These are phyloP conservation scores for Anagrus nilaparvatae DNA, from an alignment of 1,140 invertebrate genomes.

Conservation along the genomic window DNA sequence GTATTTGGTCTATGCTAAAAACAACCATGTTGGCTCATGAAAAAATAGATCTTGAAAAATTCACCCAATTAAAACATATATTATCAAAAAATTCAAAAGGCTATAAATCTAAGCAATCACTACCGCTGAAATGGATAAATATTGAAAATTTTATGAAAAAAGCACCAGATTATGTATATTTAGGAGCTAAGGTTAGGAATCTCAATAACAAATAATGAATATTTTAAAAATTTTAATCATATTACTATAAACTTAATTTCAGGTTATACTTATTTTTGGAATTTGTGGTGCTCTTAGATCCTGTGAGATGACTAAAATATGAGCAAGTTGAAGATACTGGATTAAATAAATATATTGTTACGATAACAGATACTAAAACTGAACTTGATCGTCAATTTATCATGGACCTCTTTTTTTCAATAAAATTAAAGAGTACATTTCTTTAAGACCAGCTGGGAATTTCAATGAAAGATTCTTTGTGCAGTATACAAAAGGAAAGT, in stretches of 20 bases:
- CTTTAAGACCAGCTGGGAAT: neutral
- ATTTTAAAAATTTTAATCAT: neutral
- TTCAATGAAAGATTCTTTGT: neutral
- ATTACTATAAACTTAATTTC: neutral
- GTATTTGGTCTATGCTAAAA: conserved; percentile 1
- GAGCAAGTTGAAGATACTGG: conserved; percentile 1
- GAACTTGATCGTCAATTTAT: no score
- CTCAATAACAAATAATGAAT: neutral
- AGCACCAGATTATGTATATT: conserved; percentile 1
- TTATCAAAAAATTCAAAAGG: conserved; percentile 4
- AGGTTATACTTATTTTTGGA: conserved; percentile 3
- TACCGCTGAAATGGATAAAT: neutral
- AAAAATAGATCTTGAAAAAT: neutral
- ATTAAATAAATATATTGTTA: neutral
- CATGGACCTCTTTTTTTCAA: neutral
- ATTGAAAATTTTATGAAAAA: neutral
- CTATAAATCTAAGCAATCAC: conserved; percentile 1
- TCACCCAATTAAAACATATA: neutral
- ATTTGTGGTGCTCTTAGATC: neutral
- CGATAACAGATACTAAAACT: neutral
- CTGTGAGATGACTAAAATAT: neutral
- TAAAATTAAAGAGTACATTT: neutral
- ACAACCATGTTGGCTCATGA: neutral
- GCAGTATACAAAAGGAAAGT: neutral
- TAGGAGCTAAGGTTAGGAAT: neutral